Conservation (phyloP, 2,113 vertebrate genomes). For the Caretta caretta region DNA sequence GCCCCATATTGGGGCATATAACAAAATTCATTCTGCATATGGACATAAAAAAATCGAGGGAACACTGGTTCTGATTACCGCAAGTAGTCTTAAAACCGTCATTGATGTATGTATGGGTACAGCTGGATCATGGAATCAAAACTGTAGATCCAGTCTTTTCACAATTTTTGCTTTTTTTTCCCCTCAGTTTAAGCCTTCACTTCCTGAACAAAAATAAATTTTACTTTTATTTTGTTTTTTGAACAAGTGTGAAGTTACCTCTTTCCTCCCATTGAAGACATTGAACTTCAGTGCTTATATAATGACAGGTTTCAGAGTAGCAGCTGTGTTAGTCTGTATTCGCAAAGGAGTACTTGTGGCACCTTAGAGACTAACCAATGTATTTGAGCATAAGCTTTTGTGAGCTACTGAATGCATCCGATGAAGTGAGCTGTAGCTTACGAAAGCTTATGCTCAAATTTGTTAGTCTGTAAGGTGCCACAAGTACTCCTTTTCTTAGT, state of each 20-base stretch:
- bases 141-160: neutral
- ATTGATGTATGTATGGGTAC: neutral
- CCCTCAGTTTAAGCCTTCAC: neutral
- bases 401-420: no score
- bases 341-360: no score
- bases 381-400: no score
- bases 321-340: no score
- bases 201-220: neutral
- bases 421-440: no score
- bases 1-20: no score
- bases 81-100: neutral
- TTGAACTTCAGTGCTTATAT: neutral
- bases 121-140: neutral
- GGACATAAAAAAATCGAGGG: no score
- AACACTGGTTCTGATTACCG: neutral
- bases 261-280: neutral
- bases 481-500: neutral
- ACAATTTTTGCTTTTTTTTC: neutral
- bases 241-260: rapidly evolving
- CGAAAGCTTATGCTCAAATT: no score
- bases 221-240: neutral
- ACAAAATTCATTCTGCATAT: no score
- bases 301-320: no score
- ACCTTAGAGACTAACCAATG: no score
- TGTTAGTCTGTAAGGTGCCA: no score